Evolutionary conservation across 1,140 invertebrate species (phyloP), one percentile per base, ranked within the genome.

Genomic region (Neodiprion fabricii): DNA sequence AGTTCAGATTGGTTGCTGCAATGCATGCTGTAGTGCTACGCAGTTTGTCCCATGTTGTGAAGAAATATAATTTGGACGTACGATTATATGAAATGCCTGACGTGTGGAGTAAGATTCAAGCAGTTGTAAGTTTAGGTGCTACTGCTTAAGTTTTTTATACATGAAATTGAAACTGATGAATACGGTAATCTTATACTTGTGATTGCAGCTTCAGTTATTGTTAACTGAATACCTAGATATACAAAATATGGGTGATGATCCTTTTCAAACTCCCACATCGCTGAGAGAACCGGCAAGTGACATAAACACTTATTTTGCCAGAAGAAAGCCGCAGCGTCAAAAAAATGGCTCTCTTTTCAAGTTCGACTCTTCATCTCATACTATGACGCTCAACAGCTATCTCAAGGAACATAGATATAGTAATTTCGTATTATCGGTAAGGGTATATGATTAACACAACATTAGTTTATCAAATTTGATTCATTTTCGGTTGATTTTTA

Each of bases 81-180:
- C 89, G 90, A 65, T 83, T 93, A 5, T 97, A 97, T 86, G 93
- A 93, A 78, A 92, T 96, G 80, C 91, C 92, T 14, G 94, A 97
- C 86, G 95, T 97, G 78, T 98, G 96, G 96, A 93, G 92, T 49
- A 94, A 95, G 82, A 93, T 97, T 28, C 96, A 98, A 86, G 92
- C 92, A 81, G 95, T 97, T 78, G 94, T 97, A 90, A 90, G 92
- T 89, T 11, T 70, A 73, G 75, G 70, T 73, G 67, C 48, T 79
- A 47, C 67, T 53, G 67, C 21, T 49, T 50, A 67, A 65, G n/a
- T 49, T 12, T 71, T 21, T 70, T 14, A 47, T 8, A 8, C 12
- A 9, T 12, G 21, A 72, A 47, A 11, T 61, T 17, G 53, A 61
- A 40, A 40, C n/a, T 73, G 11, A 68, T 72, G 47, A 66, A 53